A percentile compares a stretch with the other conserved stretches of the same genome.
Evolutionary conservation across 2,888 invertebrate species (phyloP).

Genomic region (Coleophora deauratella): DNA sequence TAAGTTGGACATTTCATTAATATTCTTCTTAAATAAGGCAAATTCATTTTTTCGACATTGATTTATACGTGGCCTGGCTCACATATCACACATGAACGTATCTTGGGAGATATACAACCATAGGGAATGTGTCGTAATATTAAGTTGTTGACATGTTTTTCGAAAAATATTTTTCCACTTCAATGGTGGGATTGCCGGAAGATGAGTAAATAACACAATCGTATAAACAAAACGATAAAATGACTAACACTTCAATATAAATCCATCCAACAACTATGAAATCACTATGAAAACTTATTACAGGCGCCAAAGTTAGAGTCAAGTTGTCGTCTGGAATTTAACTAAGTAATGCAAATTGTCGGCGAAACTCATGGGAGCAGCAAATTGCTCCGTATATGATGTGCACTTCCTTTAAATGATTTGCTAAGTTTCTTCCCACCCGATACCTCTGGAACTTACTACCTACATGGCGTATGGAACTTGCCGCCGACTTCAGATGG

Average conservation of each 20-base stretch:
- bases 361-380: constrained; percentile 24
- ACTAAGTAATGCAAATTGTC: constrained; percentile 28
- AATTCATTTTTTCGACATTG: constrained; percentile 59
- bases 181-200: too few species aligned
- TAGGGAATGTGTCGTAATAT: too few species aligned
- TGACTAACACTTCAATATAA: too few species aligned
- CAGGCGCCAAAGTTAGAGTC: constrained; percentile 24
- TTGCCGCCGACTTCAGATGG: not conserved
- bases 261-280: too few species aligned
- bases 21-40: constrained; percentile 54
- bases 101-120: too few species aligned
- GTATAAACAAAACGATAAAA: too few species aligned
- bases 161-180: too few species aligned
- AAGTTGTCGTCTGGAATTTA: constrained; percentile 24
- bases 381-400: constrained; percentile 27
- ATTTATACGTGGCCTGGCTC: constrained; percentile 36
- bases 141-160: too few species aligned
- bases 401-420: constrained; percentile 28
- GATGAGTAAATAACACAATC: too few species aligned
- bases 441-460: constrained; percentile 1
- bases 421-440: constrained; percentile 19
- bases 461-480: constrained; percentile 2
- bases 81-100: not conserved
- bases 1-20: constrained; percentile 47
- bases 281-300: constrained; percentile 2